Evolutionary conservation across 2,797 vertebrate genomes (phyloP), one percentile per base, ranked within the genome.

Genomic region (Oreonectes daqikongensis): DNA sequence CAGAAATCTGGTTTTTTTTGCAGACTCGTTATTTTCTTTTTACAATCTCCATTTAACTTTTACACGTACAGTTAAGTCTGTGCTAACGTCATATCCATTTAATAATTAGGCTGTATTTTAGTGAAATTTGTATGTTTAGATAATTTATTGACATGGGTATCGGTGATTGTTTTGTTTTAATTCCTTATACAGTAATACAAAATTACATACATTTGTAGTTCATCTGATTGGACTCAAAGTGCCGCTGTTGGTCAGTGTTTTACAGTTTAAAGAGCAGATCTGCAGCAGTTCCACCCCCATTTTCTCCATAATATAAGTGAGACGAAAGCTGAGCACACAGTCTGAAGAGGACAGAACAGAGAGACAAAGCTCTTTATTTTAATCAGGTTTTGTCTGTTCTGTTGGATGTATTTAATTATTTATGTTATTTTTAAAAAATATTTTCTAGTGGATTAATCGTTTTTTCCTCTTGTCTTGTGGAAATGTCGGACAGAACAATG

Each of bases 211-310:
- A 10, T 5, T 9, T 48, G 67, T 35, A 76, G 52, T 77, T 59
- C 57, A 42, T 12, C 28, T 7, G 14, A 46, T 12, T 59, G 24
- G 32, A 77, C 80, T 75, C 70, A 30, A 30, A 82, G 86, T 84
- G 88, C 80, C 84, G 81, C 86, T 89, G 72, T 91, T 84, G 79
- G 73, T 83, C 83, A 88, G 66, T 17, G 60, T 30, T 40, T 71
- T 11, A 22, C 18, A 75, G 35, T 75, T 75, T 40, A 44, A 4
- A 38, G 7, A 44, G 20, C 5, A 18, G 22, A 42, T 79, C 11
- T 67, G 30, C 40, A 8, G 61, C 46, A 52, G 38, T 15, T 40
- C 50, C 42, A 40, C 70, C 55, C 59, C 64, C 65, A 35, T 40
- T 7, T 18, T 63, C 55, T 15, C 32, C 32, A 63, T 44, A 60